Evolutionary conservation across 2,113 vertebrate species (phyloP).

Genomic region (Nettapus auritus): DNA sequence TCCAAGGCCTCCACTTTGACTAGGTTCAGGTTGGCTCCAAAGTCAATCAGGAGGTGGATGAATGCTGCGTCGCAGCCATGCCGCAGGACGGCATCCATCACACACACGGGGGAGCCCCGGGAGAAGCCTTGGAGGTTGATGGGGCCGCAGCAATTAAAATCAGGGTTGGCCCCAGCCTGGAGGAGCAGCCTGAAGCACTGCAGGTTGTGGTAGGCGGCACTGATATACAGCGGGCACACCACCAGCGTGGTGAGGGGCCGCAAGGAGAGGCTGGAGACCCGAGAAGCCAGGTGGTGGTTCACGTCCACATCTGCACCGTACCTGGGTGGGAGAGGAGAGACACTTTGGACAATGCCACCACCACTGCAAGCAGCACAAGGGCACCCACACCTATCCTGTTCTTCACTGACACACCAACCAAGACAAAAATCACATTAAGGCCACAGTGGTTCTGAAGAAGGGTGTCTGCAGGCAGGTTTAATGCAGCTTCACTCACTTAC

Average conservation of each 20-base stretch:
- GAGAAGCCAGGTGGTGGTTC: constrained; percentile 83
- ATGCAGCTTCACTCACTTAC: neutral
- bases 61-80: constrained; percentile 89
- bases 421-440: neutral
- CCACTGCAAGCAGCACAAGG: neutral
- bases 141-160: constrained; percentile 91
- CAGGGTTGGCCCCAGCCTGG: constrained; percentile 89
- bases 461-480: neutral
- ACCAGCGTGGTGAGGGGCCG: constrained; percentile 90
- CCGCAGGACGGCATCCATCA: constrained; percentile 90
- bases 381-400: neutral
- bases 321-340: constrained; percentile 60
- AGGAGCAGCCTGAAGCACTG: constrained; percentile 90
- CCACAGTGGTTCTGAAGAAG: neutral
- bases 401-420: neutral
- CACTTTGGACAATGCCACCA: neutral
- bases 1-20: constrained; percentile 83
- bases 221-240: constrained; percentile 93
- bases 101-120: constrained; percentile 86
- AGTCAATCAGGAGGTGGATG: constrained; percentile 87
- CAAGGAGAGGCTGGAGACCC: constrained; percentile 71
- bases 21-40: constrained; percentile 87
- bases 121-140: constrained; percentile 84
- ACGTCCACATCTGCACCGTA: constrained; percentile 91
- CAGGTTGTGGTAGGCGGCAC: constrained; percentile 92